phyloP scores from a whole-genome alignment of 2,888 invertebrate genomes.

The Trissolcus japonicus region DNA sequence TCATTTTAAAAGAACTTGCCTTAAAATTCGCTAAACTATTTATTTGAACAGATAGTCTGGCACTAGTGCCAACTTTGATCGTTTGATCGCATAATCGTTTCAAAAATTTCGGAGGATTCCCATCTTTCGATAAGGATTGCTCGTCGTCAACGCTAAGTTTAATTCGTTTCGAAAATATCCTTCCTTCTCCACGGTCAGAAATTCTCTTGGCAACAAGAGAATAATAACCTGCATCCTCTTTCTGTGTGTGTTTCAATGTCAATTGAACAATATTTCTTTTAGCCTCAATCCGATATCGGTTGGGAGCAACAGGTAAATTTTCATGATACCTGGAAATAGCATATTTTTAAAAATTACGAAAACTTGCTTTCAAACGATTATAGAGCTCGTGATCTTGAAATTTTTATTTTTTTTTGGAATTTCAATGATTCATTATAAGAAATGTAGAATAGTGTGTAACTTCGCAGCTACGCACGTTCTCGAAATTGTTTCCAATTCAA shows the following conservation, averaged over 20 bases:
- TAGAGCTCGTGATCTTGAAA: no score
- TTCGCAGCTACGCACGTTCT: no score
- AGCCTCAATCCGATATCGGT: constrained; percentile 81
- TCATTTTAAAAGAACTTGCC: constrained; percentile 77
- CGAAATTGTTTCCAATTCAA: no score
- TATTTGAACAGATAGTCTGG: constrained; percentile 90
- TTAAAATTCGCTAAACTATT: constrained; percentile 87
- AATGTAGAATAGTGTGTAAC: no score
- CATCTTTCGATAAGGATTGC: constrained; percentile 74
- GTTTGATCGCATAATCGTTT: constrained; percentile 90
- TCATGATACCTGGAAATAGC: constrained; percentile 64
- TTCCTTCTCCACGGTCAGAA: constrained; percentile 59
- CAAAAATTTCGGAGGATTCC: constrained; percentile 88
- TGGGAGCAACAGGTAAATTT: constrained; percentile 80
- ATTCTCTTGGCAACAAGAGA: constrained; percentile 84
- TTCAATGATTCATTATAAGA: no score
- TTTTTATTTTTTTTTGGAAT: no score
- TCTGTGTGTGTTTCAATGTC: constrained; percentile 71
- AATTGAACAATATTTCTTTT: constrained; percentile 82
- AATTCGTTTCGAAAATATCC: constrained; percentile 63
- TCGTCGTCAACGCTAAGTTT: constrained; percentile 69
- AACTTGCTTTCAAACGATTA: no score
- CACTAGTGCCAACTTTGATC: constrained; percentile 92
- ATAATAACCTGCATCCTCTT: constrained; percentile 78
- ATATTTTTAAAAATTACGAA: no score